Percentiles rank a stretch among this genome's conserved stretches.
Conservation (phyloP, 2,797 vertebrate genomes). For the Pangasius larnaudii region DNA sequence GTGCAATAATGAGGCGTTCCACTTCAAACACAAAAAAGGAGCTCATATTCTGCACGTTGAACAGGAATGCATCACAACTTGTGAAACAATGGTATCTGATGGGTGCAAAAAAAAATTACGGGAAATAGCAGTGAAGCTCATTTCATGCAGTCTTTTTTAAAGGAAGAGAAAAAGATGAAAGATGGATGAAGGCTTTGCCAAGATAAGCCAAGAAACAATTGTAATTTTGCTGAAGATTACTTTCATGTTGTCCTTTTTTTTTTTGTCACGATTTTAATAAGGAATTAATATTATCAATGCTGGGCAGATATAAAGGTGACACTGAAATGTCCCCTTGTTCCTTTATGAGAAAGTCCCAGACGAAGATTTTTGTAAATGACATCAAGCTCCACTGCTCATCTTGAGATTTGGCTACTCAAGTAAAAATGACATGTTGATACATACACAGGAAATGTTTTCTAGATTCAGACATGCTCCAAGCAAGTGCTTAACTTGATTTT, state of each 20-base stretch:
- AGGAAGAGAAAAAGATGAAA: not conserved
- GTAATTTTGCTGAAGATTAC: not conserved
- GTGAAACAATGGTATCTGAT: constrained; percentile 11
- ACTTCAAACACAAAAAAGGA: constrained; percentile 31
- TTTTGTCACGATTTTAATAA: not conserved
- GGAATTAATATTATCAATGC: not conserved
- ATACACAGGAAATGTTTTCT: too few relatives aligned
- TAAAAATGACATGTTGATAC: not conserved
- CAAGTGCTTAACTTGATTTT: not conserved
- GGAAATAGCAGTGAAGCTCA: not conserved
- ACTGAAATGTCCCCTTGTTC: constrained; percentile 8
- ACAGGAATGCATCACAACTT: constrained; percentile 16
- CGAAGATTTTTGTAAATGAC: not conserved
- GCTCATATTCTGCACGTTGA: constrained; percentile 10
- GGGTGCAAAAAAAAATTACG: not conserved
- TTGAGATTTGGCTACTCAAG: not conserved
- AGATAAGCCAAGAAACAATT: constrained; percentile 12
- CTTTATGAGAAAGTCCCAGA: not conserved
- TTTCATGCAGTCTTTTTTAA: not conserved
- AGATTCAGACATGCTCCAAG: not conserved
- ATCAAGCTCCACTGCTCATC: not conserved
- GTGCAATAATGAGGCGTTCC: constrained; percentile 43
- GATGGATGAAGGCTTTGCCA: constrained; percentile 9
- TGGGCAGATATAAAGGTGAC: not conserved
- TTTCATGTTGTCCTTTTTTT: not conserved